phyloP scores from a whole-genome alignment of 2,113 vertebrate genomes.

The Onychorhynchus coronatus region DNA sequence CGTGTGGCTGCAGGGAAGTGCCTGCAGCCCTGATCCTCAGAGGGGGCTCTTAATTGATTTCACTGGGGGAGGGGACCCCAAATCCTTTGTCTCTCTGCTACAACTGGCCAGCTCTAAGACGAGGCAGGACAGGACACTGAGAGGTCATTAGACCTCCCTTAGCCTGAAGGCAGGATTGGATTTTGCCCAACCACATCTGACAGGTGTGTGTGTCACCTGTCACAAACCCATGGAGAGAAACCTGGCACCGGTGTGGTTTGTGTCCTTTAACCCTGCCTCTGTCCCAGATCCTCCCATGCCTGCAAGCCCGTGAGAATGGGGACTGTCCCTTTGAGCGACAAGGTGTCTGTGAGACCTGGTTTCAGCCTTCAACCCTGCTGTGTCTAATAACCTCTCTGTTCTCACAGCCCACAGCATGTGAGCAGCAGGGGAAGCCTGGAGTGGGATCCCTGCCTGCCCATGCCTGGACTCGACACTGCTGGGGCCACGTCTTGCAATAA shows the following conservation, averaged over 20 bases:
- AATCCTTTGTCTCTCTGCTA: background rate
- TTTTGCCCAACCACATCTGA: background rate
- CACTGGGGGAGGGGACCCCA: background rate
- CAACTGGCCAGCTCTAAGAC: background rate
- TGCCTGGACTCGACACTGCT: accelerated
- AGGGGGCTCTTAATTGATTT: background rate
- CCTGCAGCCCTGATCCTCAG: background rate
- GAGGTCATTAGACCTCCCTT: background rate
- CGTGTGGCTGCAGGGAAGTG: background rate
- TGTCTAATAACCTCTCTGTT: background rate
- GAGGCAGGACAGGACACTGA: background rate
- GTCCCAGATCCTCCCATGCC: background rate
- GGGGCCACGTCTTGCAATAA: background rate
- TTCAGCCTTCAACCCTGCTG: background rate
- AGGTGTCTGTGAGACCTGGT: accelerated
- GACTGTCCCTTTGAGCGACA: background rate
- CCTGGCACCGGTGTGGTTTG: accelerated
- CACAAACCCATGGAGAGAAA: background rate
- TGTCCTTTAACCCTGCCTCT: background rate
- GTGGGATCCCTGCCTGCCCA: background rate
- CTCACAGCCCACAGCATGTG: background rate
- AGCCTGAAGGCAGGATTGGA: background rate
- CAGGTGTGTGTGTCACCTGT: background rate
- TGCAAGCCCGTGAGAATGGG: background rate
- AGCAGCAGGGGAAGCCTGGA: background rate